Percentiles rank a stretch among this genome's conserved stretches.
phyloP scores from a whole-genome alignment of 2,113 vertebrate species.

The Edolisoma coerulescens region DNA sequence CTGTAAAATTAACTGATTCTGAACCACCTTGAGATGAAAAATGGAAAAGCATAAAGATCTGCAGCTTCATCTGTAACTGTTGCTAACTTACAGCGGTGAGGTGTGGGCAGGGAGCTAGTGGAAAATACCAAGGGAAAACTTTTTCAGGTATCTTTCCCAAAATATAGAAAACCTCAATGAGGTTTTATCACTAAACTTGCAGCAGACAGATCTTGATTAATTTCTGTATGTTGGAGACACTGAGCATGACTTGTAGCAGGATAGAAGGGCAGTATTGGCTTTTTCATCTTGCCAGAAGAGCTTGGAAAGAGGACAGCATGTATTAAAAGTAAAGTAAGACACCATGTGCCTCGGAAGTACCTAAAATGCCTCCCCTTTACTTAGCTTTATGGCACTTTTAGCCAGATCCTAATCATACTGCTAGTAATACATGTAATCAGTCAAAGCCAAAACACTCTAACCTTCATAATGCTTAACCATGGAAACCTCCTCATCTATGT shows the following conservation, averaged over 20 bases:
- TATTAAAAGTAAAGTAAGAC: neutral
- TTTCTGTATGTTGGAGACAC: neutral
- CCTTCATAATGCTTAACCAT: neutral
- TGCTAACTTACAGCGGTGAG: neutral
- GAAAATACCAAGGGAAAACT: neutral
- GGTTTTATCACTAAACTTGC: neutral
- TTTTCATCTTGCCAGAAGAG: neutral
- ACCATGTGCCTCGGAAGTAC: neutral
- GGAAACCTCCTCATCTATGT: neutral
- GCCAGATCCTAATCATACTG: neutral
- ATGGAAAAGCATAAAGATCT: neutral
- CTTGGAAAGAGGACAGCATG: neutral
- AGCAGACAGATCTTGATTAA: neutral
- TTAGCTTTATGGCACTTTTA: neutral
- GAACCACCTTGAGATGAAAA: neutral
- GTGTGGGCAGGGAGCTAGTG: neutral
- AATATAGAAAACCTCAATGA: neutral
- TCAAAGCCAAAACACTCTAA: neutral
- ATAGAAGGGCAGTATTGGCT: neutral
- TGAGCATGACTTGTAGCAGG: neutral
- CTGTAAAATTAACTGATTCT: neutral
- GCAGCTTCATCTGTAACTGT: neutral
- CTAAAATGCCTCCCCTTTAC: neutral
- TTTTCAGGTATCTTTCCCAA: neutral
- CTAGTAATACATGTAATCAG: neutral